A percentile compares a stretch with the other conserved stretches of the same genome.
Conservation (phyloP, 1,140 invertebrate genomes). For the Drosophila tropicalis region DNA sequence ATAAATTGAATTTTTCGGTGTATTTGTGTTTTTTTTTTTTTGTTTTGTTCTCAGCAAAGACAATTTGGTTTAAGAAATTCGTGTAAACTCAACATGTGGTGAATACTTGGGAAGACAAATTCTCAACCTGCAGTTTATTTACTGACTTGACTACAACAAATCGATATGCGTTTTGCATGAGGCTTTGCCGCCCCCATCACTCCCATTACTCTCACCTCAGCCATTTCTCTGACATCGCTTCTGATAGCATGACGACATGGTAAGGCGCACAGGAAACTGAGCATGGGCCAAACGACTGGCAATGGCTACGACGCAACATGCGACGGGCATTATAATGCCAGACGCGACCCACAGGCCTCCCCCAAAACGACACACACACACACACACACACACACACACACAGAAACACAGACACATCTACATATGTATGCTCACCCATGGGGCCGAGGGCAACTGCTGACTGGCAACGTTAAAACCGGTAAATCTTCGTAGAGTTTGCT, state of each 20-base stretch:
- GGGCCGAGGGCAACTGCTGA: slow-evolving; percentile 64
- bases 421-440: slow-evolving; percentile 2
- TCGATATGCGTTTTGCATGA: slow-evolving; percentile 62
- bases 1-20: slow-evolving; percentile 41
- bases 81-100: slow-evolving; percentile 56
- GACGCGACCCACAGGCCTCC: slow-evolving; percentile 61
- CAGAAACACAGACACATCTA: neutral
- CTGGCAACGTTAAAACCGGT: slow-evolving; percentile 80
- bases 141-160: slow-evolving; percentile 42
- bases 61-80: neutral
- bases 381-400: neutral
- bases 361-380: slow-evolving; percentile 22
- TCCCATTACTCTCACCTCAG: slow-evolving; percentile 7
- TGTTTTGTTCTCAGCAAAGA: neutral
- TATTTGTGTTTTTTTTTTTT: neutral
- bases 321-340: slow-evolving; percentile 71
- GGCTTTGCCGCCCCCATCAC: slow-evolving; percentile 6
- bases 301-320: slow-evolving; percentile 45
- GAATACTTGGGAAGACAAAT: slow-evolving; percentile 35
- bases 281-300: slow-evolving; percentile 55
- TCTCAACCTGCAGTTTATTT: neutral
- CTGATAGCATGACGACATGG: slow-evolving; percentile 72
- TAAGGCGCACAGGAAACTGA: slow-evolving; percentile 71
- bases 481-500: slow-evolving; percentile 78
- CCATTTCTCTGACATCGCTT: slow-evolving; percentile 15